Conservation (phyloP, 2,113 vertebrate species). For the Neodontobutis hainanensis region DNA sequence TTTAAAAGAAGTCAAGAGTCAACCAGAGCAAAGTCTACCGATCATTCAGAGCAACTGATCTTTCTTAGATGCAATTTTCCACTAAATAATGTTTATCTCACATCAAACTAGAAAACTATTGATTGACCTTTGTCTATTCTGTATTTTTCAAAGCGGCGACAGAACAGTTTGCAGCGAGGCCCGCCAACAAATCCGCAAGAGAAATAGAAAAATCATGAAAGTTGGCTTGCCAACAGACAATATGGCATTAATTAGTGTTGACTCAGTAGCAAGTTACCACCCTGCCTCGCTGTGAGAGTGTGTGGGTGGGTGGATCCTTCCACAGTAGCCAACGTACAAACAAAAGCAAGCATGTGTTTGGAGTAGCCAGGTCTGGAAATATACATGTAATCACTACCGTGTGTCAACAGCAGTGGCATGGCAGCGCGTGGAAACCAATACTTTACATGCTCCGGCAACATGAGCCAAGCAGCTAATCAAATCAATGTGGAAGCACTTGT, state of each 20-base stretch:
- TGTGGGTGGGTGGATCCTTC: conserved; percentile 60
- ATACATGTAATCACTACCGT: conserved; percentile 66
- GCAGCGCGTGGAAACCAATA: conserved; percentile 12
- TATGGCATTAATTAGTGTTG: conserved; percentile 72
- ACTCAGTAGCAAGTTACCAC: conserved; percentile 66
- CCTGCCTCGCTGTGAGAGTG: conserved; percentile 43
- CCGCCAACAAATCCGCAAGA: conserved; percentile 7
- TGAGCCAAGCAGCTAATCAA: conserved; percentile 41
- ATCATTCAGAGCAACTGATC: conserved; percentile 4
- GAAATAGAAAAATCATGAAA: conserved; percentile 32
- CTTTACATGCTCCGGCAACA: conserved; percentile 11
- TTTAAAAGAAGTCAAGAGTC: not conserved
- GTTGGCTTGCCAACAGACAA: conserved; percentile 60
- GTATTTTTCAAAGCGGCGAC: conserved; percentile 15
- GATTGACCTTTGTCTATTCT: conserved; percentile 11
- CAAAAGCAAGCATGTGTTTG: conserved; percentile 72
- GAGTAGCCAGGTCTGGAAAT: conserved; percentile 63
- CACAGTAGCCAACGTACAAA: conserved; percentile 70
- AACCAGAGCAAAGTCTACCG: not conserved
- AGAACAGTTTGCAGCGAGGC: conserved; percentile 3
- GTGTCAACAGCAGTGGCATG: no score
- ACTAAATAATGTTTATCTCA: conserved; percentile 17
- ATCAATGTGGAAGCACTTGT: conserved; percentile 37
- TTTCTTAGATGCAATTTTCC: not conserved
- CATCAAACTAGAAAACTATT: conserved; percentile 19